phyloP scores from a whole-genome alignment of 2,797 vertebrate species.

The Pseudopleuronectes americanus region DNA sequence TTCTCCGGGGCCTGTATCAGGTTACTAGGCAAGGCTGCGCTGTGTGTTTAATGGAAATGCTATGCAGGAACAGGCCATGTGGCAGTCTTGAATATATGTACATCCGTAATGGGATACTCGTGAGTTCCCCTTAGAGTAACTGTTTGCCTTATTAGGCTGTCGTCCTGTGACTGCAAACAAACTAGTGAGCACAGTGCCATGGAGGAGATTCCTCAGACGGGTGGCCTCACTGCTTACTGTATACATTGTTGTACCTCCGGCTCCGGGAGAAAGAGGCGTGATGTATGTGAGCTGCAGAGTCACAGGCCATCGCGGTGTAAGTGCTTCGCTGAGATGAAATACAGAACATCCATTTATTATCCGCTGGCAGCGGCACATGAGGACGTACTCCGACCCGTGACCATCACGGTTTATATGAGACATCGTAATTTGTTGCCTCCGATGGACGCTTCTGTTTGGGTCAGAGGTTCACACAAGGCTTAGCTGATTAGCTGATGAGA shows the following conservation, averaged over 20 bases:
- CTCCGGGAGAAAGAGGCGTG: constrained; percentile 42
- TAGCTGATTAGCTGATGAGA: constrained; percentile 62
- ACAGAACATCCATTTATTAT: constrained; percentile 68
- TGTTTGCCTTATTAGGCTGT: constrained; percentile 80
- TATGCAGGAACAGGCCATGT: constrained; percentile 77
- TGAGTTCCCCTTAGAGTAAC: constrained; percentile 74
- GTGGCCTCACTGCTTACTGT: constrained; percentile 50
- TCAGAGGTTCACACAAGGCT: constrained; percentile 34
- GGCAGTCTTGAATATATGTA: constrained; percentile 77
- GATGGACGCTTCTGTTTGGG: constrained; percentile 49
- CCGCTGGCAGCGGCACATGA: constrained; percentile 55
- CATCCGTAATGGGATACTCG: constrained; percentile 81
- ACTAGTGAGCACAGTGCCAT: constrained; percentile 48
- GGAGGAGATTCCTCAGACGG: constrained; percentile 51
- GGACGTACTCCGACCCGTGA: constrained; percentile 44
- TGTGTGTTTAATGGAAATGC: constrained; percentile 79
- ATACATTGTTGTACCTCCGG: constrained; percentile 50
- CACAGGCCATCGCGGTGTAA: constrained; percentile 44
- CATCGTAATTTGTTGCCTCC: constrained; percentile 58
- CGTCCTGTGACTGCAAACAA: constrained; percentile 77
- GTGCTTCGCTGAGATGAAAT: constrained; percentile 66
- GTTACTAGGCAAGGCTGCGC: constrained; percentile 75
- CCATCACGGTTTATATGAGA: constrained; percentile 54
- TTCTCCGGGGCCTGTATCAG: constrained; percentile 69
- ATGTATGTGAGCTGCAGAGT: constrained; percentile 50